A percentile compares a stretch with the other conserved stretches of the same genome.
Conservation (phyloP, 2,797 vertebrate species). For the Nasua narica region DNA sequence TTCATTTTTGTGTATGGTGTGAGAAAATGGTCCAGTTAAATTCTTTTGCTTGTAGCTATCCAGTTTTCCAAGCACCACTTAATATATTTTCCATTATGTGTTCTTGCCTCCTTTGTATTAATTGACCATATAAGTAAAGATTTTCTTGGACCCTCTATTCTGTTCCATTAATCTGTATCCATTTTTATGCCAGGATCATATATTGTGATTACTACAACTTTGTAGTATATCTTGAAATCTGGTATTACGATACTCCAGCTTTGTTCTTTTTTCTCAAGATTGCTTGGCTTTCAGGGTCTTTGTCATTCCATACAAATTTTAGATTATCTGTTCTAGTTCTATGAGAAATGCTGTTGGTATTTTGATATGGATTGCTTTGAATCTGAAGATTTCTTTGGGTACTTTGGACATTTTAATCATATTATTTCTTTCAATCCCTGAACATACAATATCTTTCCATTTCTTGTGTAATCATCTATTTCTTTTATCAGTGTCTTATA, state of each 20-base stretch:
- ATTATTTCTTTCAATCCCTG: not conserved
- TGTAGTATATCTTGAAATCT: not conserved
- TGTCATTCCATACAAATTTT: not conserved
- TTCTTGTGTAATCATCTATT: not conserved
- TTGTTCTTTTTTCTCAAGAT: not conserved
- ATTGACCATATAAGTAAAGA: not conserved
- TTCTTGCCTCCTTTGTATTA: not conserved
- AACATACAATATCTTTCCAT: not conserved
- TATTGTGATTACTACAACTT: not conserved
- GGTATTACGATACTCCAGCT: not conserved
- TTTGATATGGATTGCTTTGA: not conserved
- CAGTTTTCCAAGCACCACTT: not conserved
- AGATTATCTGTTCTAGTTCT: not conserved
- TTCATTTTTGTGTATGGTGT: not conserved
- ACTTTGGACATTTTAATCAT: not conserved
- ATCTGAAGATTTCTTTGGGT: not conserved
- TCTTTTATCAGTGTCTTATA: not conserved
- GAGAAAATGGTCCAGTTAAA: not conserved
- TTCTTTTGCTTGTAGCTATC: not conserved
- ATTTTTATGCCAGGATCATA: not conserved
- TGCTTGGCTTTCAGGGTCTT: not conserved
- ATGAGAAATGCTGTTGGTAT: not conserved
- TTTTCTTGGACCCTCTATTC: not conserved
- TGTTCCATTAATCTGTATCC: not conserved
- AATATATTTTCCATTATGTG: not conserved